A percentile compares a stretch with the other conserved stretches of the same genome.
Conservation (phyloP, 2,113 vertebrate species). For the Manacus vitellinus region DNA sequence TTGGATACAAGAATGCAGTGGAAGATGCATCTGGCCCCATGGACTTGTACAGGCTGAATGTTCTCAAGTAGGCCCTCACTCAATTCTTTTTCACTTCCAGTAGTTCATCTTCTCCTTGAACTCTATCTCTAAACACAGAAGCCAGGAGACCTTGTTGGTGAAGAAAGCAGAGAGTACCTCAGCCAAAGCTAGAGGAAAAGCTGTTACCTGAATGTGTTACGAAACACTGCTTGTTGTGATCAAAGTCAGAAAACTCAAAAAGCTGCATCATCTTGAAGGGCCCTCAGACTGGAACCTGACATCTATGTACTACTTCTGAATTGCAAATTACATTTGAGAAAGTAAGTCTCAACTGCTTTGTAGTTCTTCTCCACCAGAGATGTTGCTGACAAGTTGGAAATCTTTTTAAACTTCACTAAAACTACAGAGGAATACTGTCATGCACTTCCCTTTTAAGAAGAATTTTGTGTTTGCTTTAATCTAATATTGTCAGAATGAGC, state of each 20-base stretch:
- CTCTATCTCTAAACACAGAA: not conserved
- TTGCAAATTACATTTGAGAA: not conserved
- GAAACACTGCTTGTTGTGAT: not conserved
- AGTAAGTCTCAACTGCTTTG: not conserved
- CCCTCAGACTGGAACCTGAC: not conserved
- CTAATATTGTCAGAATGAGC: not conserved
- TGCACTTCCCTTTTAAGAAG: not conserved
- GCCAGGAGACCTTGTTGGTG: not conserved
- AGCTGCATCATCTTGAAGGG: not conserved
- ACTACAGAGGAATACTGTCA: not conserved
- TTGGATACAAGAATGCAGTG: not conserved
- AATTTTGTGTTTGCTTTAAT: not conserved
- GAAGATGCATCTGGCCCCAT: not conserved
- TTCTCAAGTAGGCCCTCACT: not conserved
- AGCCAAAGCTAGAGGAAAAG: not conserved
- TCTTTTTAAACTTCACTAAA: not conserved
- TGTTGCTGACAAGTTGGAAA: not conserved
- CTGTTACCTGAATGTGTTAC: not conserved
- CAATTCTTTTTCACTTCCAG: not conserved
- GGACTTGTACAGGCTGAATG: not conserved
- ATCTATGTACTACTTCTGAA: not conserved
- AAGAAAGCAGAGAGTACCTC: not conserved
- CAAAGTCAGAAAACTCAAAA: not conserved
- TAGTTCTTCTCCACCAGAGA: not conserved
- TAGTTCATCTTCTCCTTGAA: not conserved